These are phyloP conservation scores for Siniperca undulata DNA, from an alignment of 2,797 vertebrate genomes.

Conservation along the genomic window DNA sequence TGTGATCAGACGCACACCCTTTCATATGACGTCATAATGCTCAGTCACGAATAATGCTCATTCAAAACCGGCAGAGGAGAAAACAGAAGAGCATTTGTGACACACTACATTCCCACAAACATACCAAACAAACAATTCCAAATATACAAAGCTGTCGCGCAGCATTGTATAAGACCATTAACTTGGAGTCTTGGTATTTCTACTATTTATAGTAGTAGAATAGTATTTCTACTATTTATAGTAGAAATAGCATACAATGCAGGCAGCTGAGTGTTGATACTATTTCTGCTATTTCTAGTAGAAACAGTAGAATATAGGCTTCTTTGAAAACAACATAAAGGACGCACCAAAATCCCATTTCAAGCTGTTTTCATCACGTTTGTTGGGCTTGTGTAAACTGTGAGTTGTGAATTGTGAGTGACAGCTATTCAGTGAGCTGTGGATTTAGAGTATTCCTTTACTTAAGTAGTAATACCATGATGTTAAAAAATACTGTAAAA, in stretches of 20 bases:
- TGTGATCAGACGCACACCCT: not conserved
- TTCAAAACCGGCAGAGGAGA: not conserved
- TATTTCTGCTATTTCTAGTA: not conserved
- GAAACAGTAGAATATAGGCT: not conserved
- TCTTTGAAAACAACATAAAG: not conserved
- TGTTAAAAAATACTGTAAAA: too few species aligned
- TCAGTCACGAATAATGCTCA: not conserved
- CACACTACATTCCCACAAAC: not conserved
- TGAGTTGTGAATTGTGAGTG: not conserved
- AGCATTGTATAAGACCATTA: not conserved
- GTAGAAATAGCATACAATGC: not conserved
- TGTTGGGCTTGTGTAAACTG: not conserved
- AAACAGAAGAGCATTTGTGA: not conserved
- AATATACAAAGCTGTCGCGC: not conserved
- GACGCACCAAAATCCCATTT: not conserved
- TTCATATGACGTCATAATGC: not conserved
- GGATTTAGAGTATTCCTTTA: not conserved
- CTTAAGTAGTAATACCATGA: not conserved
- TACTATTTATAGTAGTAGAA: not conserved
- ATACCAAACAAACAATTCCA: not conserved
- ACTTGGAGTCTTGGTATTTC: too few species aligned
- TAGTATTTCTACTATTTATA: not conserved
- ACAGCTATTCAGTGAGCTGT: not conserved
- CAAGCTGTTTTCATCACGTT: not conserved
- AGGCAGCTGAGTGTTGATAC: not conserved